Base-by-base conservation (phyloP, 2,797 vertebrate genomes). In the Adrianichthys oophorus region DNA sequence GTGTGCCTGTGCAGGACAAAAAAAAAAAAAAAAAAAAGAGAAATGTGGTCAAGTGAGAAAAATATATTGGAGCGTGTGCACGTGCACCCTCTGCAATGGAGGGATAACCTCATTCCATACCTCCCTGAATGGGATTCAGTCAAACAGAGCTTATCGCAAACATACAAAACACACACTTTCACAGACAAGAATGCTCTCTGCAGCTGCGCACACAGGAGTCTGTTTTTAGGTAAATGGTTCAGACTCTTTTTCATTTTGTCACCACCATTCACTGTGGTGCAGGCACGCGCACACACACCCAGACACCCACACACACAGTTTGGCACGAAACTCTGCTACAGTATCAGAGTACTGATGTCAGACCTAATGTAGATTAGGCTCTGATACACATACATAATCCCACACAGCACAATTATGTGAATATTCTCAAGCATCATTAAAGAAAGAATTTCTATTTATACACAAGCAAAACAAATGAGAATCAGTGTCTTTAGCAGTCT, bases 81-180 rank as follows among this genome's bases (percentile, higher is more conserved):
- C 55, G 44, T 57, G 15, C 52, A 47, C 32, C 37, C 74, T 78
- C 73, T 72, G 75, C 81, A 78, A 80, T 12, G 21, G 50, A 75
- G 52, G 78, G 72, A 76, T 78, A 82, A 73, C 74, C 62, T 72
- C 56, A 53, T 57, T 56, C 52, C 52, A 40, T 62, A 64, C n/a
- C 56, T 59, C 48, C 26, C 46, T 75, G 70, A 70, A 79, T 78
- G 59, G 64, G 65, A 73, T 73, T 78, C 72, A 76, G 72, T 76
- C 55, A 69, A 51, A 48, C 46, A 49, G 52, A 21, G 54, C 56
- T 80, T 73, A 74, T 71, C 69, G 16, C 46, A 57, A 18, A 16
- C 62, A 67, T 57, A 37, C 47, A 41, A 53, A 68, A 49, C 45
- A 48, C 67, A 65, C 46, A 45, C 52, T 37, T 41, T 40, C 41